Conservation (phyloP, 2,888 invertebrate genomes). For the Eupeodes latifasciatus region DNA sequence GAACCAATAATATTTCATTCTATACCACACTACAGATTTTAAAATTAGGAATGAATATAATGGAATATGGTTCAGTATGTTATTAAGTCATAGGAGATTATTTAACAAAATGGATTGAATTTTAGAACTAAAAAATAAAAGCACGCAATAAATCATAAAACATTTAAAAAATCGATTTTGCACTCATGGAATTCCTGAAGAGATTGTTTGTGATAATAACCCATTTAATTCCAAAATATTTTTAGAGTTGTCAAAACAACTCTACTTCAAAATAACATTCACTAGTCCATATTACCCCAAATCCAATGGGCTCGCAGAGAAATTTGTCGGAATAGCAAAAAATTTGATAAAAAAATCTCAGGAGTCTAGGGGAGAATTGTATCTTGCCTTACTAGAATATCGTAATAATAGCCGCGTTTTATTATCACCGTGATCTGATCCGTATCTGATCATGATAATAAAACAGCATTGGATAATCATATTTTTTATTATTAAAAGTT, state of each 20-base stretch:
- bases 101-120: constrained; percentile 77
- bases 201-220: constrained; percentile 8
- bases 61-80: constrained; percentile 46
- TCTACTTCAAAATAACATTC: constrained; percentile 9
- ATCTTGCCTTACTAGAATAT: constrained; percentile 10
- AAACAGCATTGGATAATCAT: too few species aligned
- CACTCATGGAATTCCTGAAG: constrained; percentile 13
- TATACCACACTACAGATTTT: constrained; percentile 77
- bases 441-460: too few species aligned
- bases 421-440: too few species aligned
- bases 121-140: constrained; percentile 59
- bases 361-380: constrained; percentile 7
- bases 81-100: constrained; percentile 77
- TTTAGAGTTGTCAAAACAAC: neutral
- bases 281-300: constrained; percentile 7
- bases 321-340: constrained; percentile 54
- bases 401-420: too few species aligned
- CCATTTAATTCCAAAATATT: constrained; percentile 15
- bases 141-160: constrained; percentile 18
- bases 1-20: constrained; percentile 76
- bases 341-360: constrained; percentile 15
- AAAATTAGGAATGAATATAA: constrained; percentile 78
- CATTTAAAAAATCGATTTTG: constrained; percentile 13
- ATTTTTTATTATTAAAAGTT: too few species aligned
- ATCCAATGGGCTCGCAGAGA: constrained; percentile 77